Percentiles rank a stretch among this genome's conserved stretches.
Conservation (phyloP, 1,140 invertebrate species). For the Aradophagus sp. region DNA sequence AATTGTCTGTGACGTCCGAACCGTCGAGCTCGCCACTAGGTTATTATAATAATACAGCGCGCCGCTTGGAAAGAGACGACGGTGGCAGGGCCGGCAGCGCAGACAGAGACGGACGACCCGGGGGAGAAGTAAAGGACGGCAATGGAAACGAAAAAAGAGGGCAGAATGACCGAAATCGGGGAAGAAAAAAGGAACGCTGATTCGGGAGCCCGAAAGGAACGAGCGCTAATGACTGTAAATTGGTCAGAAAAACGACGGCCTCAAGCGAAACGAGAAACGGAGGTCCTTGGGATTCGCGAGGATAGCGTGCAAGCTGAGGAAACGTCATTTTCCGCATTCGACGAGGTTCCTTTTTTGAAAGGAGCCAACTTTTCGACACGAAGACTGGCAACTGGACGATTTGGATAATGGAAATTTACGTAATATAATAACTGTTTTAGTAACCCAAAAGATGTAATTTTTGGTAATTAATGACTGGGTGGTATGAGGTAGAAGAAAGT, state of each 20-base stretch:
- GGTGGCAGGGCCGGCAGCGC: conserved; percentile 10
- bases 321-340: too few relatives aligned
- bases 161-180: background rate
- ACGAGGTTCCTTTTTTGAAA: too few relatives aligned
- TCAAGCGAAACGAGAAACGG: conserved; percentile 22
- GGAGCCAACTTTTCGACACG: too few relatives aligned
- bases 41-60: conserved; percentile 56
- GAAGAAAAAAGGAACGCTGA: conserved; percentile 17
- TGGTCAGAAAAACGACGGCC: conserved; percentile 57
- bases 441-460: too few relatives aligned
- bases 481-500: too few relatives aligned
- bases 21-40: conserved; percentile 58
- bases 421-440: too few relatives aligned
- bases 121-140: too few relatives aligned
- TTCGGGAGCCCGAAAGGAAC: conserved; percentile 42
- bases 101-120: conserved; percentile 18
- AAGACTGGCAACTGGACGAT: too few relatives aligned
- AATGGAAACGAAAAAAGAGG: conserved; percentile 1
- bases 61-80: conserved; percentile 26
- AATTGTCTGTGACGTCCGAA: conserved; percentile 74
- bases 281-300: conserved; percentile 36
- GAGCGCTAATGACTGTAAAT: conserved; percentile 59
- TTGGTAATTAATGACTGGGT: too few relatives aligned
- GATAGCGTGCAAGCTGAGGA: conserved; percentile 25
- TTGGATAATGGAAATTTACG: conserved; percentile 21